Evolutionary conservation across 1,140 invertebrate species (phyloP), one percentile per base, ranked within the genome.

Genomic region (Drosophila novamexicana): DNA sequence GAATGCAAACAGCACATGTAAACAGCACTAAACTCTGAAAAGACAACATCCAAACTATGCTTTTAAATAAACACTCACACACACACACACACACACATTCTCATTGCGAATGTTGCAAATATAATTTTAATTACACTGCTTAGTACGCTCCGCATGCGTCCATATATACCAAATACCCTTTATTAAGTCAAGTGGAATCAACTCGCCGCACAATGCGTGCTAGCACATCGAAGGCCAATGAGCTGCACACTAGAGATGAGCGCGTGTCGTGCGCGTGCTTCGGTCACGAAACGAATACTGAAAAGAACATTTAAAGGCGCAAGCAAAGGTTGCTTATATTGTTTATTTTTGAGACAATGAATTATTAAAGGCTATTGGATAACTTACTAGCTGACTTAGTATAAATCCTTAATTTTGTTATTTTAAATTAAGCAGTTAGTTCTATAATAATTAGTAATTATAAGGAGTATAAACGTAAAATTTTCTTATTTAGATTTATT

Each of bases 111-210:
- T 71, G 76, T 82, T 74, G 77, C 82, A 59, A 68, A 74, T 89
- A 89, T 89, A 77, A 88, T 88, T 88, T 88, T 88, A 88, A 88
- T 88, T 89, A 80, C 84, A 83, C 63, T 62, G 65, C 79, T 72
- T 74, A 74, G 72, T 66, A 80, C 67, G 74, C 53, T 62, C 47
- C 22, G 52, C 22, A 10, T 54, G 56, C 52, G 14, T 53, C 47
- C 6, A 36, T 49, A 22, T 39, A 53, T 36, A 40, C 54, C 67
- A 70, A 72, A 79, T 71, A 64, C 53, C 53, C 14, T 54, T 36
- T 37, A 37, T 37, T 37, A 16, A 54, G 52, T 54, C 34, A 54
- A 45, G n/a, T 65, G 50, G 39, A 53, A 65, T 54, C 49, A 44
- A 29, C 39, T 66, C 3, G 39, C 39, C 37, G 14, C 34, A 69